phyloP scores from a whole-genome alignment of 2,797 vertebrate species.

The Macropodus opercularis region DNA sequence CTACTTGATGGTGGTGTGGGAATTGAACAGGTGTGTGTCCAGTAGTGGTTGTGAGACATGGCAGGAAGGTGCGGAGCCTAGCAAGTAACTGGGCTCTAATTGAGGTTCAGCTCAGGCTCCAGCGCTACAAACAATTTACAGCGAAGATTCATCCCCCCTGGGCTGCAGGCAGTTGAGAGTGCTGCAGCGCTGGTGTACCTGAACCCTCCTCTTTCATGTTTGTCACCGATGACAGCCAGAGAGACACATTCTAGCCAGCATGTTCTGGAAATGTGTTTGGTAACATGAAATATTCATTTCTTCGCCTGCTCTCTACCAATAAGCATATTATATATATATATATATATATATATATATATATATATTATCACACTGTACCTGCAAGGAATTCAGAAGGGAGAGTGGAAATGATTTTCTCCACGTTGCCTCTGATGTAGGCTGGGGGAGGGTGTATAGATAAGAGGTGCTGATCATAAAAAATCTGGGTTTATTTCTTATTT shows the following conservation, averaged over 20 bases:
- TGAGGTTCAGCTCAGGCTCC: constrained; percentile 73
- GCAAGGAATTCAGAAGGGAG: constrained; percentile 28
- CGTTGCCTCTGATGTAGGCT: constrained; percentile 31
- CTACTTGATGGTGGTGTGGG: constrained; percentile 17
- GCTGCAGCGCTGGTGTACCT: constrained; percentile 39
- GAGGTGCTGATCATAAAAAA: constrained; percentile 58
- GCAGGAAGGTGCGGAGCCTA: constrained; percentile 48
- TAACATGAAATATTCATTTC: constrained; percentile 79
- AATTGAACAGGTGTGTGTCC: constrained; percentile 22
- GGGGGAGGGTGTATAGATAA: constrained; percentile 42
- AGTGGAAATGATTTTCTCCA: constrained; percentile 28
- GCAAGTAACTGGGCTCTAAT: constrained; percentile 61
- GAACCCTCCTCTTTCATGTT: constrained; percentile 72
- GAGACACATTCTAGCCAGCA: constrained; percentile 46
- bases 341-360: constrained; percentile 42
- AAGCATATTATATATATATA: constrained; percentile 62
- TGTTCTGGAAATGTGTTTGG: constrained; percentile 70
- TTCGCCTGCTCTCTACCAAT: constrained; percentile 43
- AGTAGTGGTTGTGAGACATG: constrained; percentile 4
- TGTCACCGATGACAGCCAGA: constrained; percentile 63
- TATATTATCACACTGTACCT: constrained; percentile 42
- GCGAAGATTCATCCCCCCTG: constrained; percentile 44
- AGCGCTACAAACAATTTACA: constrained; percentile 72
- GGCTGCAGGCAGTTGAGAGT: constrained; percentile 61
- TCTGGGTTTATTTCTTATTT: constrained; percentile 70